Evolutionary conservation across 2,113 vertebrate species (phyloP).

Genomic region (Sinocyclocheilus maitianheensis): DNA sequence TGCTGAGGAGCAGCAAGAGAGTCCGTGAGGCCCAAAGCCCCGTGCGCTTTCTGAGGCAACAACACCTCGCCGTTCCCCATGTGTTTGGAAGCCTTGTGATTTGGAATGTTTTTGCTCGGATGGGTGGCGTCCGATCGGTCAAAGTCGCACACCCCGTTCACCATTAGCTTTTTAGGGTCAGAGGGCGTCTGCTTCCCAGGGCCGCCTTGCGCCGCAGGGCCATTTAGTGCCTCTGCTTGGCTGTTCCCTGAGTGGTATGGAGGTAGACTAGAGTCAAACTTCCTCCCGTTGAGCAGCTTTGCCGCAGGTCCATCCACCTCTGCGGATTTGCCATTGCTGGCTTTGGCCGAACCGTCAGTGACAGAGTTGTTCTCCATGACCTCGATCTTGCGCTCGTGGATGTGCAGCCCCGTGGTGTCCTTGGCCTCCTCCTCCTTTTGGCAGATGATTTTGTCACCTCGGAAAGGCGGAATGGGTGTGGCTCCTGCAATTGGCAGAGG

Average conservation of each 20-base stretch:
- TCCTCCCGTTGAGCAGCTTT: conserved; percentile 97
- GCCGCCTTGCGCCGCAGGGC: conserved; percentile 84
- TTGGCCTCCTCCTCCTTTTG: conserved; percentile 99
- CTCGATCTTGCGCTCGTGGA: conserved; percentile 98
- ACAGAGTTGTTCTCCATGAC: conserved; percentile 97
- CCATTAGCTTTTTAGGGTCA: conserved; percentile 91
- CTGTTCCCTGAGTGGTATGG: conserved; percentile 99
- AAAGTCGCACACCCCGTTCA: conserved; percentile 98
- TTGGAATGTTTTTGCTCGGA: conserved; percentile 99
- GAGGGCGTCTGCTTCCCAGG: conserved; percentile 84
- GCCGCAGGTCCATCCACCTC: conserved; percentile 77
- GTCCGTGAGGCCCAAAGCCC: conserved; percentile 64
- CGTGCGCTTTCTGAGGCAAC: conserved; percentile 81
- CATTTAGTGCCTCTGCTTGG: conserved; percentile 90
- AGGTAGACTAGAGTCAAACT: conserved; percentile 97
- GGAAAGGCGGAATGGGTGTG: conserved; percentile 83
- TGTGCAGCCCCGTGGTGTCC: conserved; percentile 95
- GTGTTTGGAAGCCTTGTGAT: conserved; percentile 99
- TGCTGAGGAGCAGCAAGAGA: conserved; percentile 85
- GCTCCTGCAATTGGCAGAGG: conserved; percentile 78
- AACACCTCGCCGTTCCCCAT: conserved; percentile 96
- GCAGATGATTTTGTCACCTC: conserved; percentile 99
- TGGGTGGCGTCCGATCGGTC: conserved; percentile 85
- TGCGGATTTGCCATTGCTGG: conserved; percentile 91
- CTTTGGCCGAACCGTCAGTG: conserved; percentile 81